phyloP scores from a whole-genome alignment of 2,797 vertebrate genomes.

The Chloroceryle inda region DNA sequence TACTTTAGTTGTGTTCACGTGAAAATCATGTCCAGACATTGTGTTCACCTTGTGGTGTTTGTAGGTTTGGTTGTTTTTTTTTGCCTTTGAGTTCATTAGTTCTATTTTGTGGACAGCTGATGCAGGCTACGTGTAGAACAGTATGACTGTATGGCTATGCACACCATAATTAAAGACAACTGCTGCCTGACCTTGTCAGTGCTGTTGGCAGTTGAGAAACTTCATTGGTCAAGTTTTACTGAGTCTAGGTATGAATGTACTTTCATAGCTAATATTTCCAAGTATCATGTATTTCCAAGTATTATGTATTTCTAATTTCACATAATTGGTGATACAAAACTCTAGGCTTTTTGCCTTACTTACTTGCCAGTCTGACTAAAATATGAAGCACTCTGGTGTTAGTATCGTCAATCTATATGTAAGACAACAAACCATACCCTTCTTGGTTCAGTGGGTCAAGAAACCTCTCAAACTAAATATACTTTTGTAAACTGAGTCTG shows the following conservation, averaged over 20 bases:
- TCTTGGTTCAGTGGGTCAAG: neutral
- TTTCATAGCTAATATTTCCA: neutral
- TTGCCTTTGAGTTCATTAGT: neutral
- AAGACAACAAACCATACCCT: neutral
- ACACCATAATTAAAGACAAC: neutral
- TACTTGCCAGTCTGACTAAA: neutral
- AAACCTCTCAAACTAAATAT: neutral
- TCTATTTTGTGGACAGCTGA: neutral
- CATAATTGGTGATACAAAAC: neutral
- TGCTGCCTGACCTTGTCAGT: neutral
- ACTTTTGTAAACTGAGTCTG: neutral
- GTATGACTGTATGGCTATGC: neutral
- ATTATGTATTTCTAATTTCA: neutral
- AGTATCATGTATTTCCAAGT: neutral
- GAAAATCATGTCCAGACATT: accelerated
- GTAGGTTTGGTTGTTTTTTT: accelerated
- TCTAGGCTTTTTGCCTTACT: neutral
- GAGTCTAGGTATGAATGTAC: neutral
- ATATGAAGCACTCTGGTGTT: neutral
- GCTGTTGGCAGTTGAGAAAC: neutral
- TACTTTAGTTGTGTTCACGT: neutral
- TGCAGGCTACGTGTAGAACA: neutral
- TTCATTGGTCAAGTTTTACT: neutral
- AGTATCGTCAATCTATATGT: neutral
- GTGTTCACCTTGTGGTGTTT: neutral